Percentiles rank a stretch among this genome's conserved stretches.
These are phyloP conservation scores for Peromyscus eremicus DNA, from an alignment of 2,797 vertebrate species.

Conservation along the genomic window DNA sequence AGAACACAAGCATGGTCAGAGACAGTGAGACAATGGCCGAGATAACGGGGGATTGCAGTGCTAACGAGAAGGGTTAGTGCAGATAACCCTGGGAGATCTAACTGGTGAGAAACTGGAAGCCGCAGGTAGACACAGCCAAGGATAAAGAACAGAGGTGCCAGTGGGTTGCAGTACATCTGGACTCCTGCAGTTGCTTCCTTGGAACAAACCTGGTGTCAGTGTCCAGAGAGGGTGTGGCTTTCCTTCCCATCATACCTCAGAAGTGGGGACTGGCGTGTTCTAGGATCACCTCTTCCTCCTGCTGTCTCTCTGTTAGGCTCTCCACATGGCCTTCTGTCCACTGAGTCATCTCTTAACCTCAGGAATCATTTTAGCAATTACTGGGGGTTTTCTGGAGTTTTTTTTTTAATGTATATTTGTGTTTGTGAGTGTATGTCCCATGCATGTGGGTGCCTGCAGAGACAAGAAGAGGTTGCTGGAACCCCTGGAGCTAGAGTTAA, in stretches of 20 bases:
- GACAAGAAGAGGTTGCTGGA: background rate
- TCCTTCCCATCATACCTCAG: background rate
- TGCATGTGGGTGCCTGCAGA: background rate
- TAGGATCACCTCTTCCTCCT: background rate
- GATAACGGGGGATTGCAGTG: background rate
- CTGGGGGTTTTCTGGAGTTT: background rate
- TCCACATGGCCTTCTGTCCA: background rate
- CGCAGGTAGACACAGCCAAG: background rate
- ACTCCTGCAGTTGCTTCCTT: background rate
- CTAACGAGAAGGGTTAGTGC: background rate
- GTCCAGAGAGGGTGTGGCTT: background rate
- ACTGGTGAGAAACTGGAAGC: background rate
- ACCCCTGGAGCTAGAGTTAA: background rate
- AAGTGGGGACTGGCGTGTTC: background rate
- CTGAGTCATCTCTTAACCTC: background rate
- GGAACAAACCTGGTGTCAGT: background rate
- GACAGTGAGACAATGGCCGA: background rate
- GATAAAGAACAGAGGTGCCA: rapidly evolving
- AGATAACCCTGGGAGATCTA: background rate
- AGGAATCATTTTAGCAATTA: background rate
- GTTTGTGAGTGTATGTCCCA: background rate
- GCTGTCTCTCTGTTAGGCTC: background rate
- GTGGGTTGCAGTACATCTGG: background rate
- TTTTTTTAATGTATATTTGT: background rate
- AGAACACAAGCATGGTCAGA: background rate